phyloP scores from a whole-genome alignment of 2,888 invertebrate genomes.

The Cynaeus angustus region DNA sequence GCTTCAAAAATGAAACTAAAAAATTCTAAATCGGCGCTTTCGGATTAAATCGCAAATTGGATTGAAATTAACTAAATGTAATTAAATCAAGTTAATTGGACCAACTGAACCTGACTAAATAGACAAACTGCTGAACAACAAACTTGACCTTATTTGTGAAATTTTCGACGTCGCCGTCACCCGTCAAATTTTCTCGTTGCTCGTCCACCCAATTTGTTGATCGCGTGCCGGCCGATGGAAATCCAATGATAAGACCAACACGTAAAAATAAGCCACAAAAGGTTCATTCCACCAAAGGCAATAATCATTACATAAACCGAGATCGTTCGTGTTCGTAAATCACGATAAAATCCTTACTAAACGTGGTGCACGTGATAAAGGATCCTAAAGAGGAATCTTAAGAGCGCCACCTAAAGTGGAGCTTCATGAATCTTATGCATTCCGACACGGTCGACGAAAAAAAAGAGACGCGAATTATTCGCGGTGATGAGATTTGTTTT shows the following conservation, averaged over 20 bases:
- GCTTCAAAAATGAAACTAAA: too few species aligned
- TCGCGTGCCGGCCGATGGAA: conserved; percentile 5
- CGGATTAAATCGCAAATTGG: too few species aligned
- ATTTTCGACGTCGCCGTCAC: too few species aligned
- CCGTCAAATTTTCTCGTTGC: too few species aligned
- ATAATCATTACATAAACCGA: conserved; percentile 19
- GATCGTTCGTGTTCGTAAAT: conserved; percentile 32
- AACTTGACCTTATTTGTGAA: too few species aligned
- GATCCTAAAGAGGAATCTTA: conserved; percentile 35
- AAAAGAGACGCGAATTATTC: background rate
- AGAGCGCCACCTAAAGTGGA: conserved; percentile 31
- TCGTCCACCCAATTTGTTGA: background rate
- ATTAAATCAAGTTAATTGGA: too few species aligned
- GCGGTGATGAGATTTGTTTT: conserved; percentile 29
- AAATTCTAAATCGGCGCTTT: too few species aligned
- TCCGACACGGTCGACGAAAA: conserved; percentile 1
- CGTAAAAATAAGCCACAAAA: conserved; percentile 17
- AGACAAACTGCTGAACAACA: too few species aligned
- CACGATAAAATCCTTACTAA: conserved; percentile 38
- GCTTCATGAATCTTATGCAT: conserved; percentile 27
- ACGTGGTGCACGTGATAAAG: conserved; percentile 29
- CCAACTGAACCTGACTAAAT: too few species aligned
- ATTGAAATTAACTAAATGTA: too few species aligned
- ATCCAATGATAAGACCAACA: background rate
- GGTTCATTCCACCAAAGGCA: conserved; percentile 20